These are phyloP conservation scores for Centroberyx gerrardi DNA, from an alignment of 2,797 vertebrate genomes.

Conservation along the genomic window DNA sequence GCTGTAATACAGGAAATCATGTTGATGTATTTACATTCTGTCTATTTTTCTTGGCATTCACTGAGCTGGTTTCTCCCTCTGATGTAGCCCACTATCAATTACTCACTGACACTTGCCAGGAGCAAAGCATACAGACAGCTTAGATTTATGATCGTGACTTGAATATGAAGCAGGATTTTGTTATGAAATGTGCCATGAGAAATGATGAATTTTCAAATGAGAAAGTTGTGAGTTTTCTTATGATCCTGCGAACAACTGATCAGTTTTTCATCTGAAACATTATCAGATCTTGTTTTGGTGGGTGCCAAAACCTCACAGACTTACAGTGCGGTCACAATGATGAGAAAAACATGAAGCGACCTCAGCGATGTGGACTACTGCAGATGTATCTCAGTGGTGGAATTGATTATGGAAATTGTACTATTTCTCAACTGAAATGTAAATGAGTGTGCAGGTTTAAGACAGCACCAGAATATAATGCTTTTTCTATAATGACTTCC, in stretches of 20 bases:
- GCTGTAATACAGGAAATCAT: slow-evolving; percentile 60
- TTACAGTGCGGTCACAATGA: slow-evolving; percentile 12
- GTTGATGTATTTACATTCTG: slow-evolving; percentile 64
- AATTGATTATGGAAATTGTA: slow-evolving; percentile 65
- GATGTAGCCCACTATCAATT: slow-evolving; percentile 73
- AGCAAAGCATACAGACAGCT: slow-evolving; percentile 59
- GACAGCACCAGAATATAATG: slow-evolving; percentile 64
- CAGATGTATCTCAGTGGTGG: slow-evolving; percentile 35
- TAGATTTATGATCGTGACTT: slow-evolving; percentile 57
- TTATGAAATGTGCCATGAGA: slow-evolving; percentile 56
- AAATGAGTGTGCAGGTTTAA: slow-evolving; percentile 66
- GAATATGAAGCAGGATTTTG: slow-evolving; percentile 57
- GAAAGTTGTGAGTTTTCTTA: slow-evolving; percentile 46
- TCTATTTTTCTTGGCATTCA: slow-evolving; percentile 69
- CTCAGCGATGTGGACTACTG: background rate
- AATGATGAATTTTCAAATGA: slow-evolving; percentile 36
- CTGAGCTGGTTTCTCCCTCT: slow-evolving; percentile 58
- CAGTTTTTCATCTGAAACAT: slow-evolving; percentile 30
- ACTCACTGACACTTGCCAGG: slow-evolving; percentile 69
- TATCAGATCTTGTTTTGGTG: slow-evolving; percentile 28
- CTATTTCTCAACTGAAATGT: slow-evolving; percentile 64
- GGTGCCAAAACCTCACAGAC: slow-evolving; percentile 11
- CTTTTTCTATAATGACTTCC: slow-evolving; percentile 70
- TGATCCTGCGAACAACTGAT: slow-evolving; percentile 41
- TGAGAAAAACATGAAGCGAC: slow-evolving; percentile 37